Evolutionary conservation across 2,113 vertebrate genomes (phyloP), one percentile per base, ranked within the genome.

Genomic region (Plectropomus leopardus): DNA sequence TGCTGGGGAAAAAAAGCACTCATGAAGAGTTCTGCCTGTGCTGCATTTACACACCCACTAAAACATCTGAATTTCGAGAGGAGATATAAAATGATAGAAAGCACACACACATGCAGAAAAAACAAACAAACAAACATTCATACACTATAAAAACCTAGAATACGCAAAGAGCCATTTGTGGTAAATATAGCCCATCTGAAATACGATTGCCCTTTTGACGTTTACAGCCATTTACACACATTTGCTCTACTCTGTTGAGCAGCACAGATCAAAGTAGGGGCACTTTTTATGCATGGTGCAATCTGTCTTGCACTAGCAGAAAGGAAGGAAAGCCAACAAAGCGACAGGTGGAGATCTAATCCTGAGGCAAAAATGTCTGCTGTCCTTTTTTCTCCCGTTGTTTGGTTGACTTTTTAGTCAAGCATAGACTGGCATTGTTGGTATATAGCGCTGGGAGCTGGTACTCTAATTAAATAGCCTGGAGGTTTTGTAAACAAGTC

Each of bases 281-380:
- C 36, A 5, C 58, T 57, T 61, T 48, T 48, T 60, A 55, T 57
- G 32, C 1, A 1, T 1, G 7, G 30, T 55, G 47, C 50, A 78
- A 24, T 66, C 67, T 74, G 76, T 77, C 45, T 65, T 53, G 50
- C 23, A 48, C 10, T 15, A 24, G 60, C 30, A 60, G 28, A 4
- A 60, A 66, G 28, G 11, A 69, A 32, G 40, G 51, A 53, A 67
- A 50, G 7, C 16, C 50, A 36, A 58, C 26, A 26, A 45, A 42
- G 34, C 19, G 30, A 59, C 78, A 76, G 53, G 73, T 74, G 32
- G 53, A 23, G 19, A 45, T 75, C 66, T 66, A 32, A 65, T 51
- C 11, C 28, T 14, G 30, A 30, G 13, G 40, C 17, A 32, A 61
- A 72, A 63, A 53, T 26, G 32, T 48, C 45, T 53, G 24, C 51